Base-by-base conservation (phyloP, 1,140 invertebrate species). In the Conopomorpha cramerella region DNA sequence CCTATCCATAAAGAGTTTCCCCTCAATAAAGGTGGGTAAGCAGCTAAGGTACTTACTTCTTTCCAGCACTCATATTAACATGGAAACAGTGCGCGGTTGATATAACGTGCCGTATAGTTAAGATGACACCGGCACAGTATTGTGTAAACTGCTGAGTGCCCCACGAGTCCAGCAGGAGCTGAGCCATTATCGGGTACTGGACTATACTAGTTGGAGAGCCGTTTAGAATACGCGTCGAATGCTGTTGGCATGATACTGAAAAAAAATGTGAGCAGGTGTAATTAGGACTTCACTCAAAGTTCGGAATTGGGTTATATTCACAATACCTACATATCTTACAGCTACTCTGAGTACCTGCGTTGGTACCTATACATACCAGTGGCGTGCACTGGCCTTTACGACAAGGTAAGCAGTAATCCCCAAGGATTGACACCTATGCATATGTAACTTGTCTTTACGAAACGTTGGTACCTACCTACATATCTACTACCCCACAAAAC, bases 1-100 rank as follows among this genome's bases (percentile, higher is more conserved):
- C n/a, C n/a, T n/a, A n/a, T n/a, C n/a, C n/a, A n/a, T n/a, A n/a
- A n/a, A n/a, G n/a, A n/a, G n/a, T n/a, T n/a, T n/a, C n/a, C n/a
- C n/a, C n/a, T n/a, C n/a, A n/a, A n/a, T n/a, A n/a, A n/a, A n/a
- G n/a, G n/a, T n/a, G n/a, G n/a, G n/a, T n/a, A n/a, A n/a, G n/a
- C n/a, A n/a, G n/a, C n/a, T n/a, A n/a, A n/a, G n/a, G n/a, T 25
- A 58, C 64, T 63, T 36, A 71, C 68, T 71, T 58, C 28, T 47
- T 60, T 0, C 52, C 55, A 2, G 56, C 60, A 28, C 58, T 55
- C 14, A 29, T 43, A 29, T 58, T 68, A 29, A 58, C 53, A 34
- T 66, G 66, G 33, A 64, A 74, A 37, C 70, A 74, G 28, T 74
- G 70, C 0, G 70, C 70, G 0, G 63, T 53, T 0, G 70, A 66